Evolutionary conservation across 2,113 vertebrate genomes (phyloP), one percentile per base, ranked within the genome.

Genomic region (Cisticola juncidis): DNA sequence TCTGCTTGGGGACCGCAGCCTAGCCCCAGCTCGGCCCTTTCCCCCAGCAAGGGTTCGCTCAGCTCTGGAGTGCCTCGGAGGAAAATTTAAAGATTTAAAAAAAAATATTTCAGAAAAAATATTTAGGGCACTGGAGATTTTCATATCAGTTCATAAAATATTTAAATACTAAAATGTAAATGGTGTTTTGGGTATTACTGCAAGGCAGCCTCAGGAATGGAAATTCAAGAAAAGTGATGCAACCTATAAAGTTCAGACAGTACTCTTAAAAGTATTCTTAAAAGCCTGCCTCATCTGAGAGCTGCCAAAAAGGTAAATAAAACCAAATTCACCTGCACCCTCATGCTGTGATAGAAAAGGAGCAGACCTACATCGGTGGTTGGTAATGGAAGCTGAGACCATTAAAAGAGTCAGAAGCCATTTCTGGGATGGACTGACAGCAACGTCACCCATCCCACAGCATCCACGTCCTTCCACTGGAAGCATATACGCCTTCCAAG

Each of bases 71-170:
- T 9, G 23, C 64, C 73, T 1, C 51, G 40, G 69, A 90, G 85
- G 80, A 71, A 92, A 86, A 94, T 74, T 93, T 86, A 60, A 66
- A 80, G 54, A 70, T 78, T 86, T 54, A 23, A 1, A 14, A 73
- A 80, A n/a, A 26, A 18, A 29, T 24, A 68, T 20, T 73, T 76
- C 62, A 53, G 88, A 88, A 88, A 86, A 96, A 93, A 95, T 94
- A 95, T 96, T 94, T 96, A 95, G 69, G 72, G 31, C 90, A 69
- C 65, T 31, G 60, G 93, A 96, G 94, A 65, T 85, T 94, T 90
- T 17, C 71, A 0, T 71, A 88, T 86, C 83, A 88, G 48, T 64
- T 94, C 85, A 84, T 94, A 56, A 92, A 94, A 95, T 28, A 95
- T 86, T 91, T 73, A 95, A 86, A 71, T 50, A 70, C 76, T 64